These are phyloP conservation scores for Edolisoma coerulescens DNA, from an alignment of 2,113 vertebrate genomes.

Conservation along the genomic window DNA sequence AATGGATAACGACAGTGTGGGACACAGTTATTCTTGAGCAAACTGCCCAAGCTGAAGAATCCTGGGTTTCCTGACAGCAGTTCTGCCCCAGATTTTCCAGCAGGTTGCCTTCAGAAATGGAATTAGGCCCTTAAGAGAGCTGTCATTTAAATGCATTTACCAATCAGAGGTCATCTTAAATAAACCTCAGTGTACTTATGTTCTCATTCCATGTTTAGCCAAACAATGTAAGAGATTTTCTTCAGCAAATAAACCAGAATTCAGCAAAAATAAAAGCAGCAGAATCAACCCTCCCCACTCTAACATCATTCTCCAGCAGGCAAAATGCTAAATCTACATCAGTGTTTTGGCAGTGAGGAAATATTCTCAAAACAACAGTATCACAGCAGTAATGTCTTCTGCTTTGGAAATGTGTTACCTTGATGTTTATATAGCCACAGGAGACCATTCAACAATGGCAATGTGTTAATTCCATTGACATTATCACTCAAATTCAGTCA, in stretches of 20 bases:
- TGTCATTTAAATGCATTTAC: not conserved
- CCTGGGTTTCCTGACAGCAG: not conserved
- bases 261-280: not conserved
- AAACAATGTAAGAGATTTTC: not conserved
- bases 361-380: not conserved
- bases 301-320: not conserved
- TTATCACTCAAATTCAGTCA: constrained; percentile 47
- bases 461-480: constrained; percentile 59
- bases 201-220: not conserved
- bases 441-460: constrained; percentile 35
- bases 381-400: not conserved
- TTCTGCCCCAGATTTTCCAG: not conserved
- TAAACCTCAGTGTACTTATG: accelerated
- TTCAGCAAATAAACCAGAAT: not conserved
- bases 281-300: not conserved
- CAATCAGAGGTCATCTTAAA: not conserved
- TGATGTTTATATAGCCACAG: constrained; percentile 48
- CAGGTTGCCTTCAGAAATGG: not conserved
- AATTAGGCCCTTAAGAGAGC: not conserved
- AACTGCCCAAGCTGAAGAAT: not conserved
- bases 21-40: not conserved
- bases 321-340: not conserved
- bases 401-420: constrained; percentile 42
- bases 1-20: not conserved
- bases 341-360: not conserved